phyloP scores from a whole-genome alignment of 2,888 invertebrate genomes.

The Craniophora ligustri region DNA sequence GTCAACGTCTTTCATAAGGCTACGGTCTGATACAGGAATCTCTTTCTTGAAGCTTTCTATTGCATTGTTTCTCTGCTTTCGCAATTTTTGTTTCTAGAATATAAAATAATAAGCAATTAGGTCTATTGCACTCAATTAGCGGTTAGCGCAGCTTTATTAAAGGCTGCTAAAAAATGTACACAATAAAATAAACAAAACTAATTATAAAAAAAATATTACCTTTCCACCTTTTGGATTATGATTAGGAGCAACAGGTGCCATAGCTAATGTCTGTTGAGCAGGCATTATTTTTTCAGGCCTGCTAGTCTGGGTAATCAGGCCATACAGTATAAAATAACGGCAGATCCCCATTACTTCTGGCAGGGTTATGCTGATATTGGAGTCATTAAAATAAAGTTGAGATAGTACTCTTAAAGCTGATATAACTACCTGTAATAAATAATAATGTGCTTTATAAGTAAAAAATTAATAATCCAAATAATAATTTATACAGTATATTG shows the following conservation, averaged over 20 bases:
- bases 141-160: too few relatives aligned
- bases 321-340: constrained; percentile 87
- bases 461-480: too few relatives aligned
- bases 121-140: neutral
- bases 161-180: too few relatives aligned
- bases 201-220: constrained; percentile 64
- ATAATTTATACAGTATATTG: too few relatives aligned
- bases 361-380: constrained; percentile 64
- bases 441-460: too few relatives aligned
- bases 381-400: constrained; percentile 78
- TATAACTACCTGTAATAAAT: constrained; percentile 80
- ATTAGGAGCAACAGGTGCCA: constrained; percentile 77
- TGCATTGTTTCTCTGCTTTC: constrained; percentile 83
- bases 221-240: constrained; percentile 88
- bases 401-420: constrained; percentile 78
- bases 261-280: constrained; percentile 89
- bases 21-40: constrained; percentile 80
- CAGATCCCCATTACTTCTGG: constrained; percentile 89
- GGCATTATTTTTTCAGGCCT: constrained; percentile 88
- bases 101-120: neutral
- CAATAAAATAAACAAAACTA: neutral
- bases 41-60: constrained; percentile 83
- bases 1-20: constrained; percentile 80
- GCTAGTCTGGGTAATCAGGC: constrained; percentile 72
- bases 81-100: constrained; percentile 82